phyloP scores from a whole-genome alignment of 1,140 invertebrate genomes.

The Polypedilum pembai region DNA sequence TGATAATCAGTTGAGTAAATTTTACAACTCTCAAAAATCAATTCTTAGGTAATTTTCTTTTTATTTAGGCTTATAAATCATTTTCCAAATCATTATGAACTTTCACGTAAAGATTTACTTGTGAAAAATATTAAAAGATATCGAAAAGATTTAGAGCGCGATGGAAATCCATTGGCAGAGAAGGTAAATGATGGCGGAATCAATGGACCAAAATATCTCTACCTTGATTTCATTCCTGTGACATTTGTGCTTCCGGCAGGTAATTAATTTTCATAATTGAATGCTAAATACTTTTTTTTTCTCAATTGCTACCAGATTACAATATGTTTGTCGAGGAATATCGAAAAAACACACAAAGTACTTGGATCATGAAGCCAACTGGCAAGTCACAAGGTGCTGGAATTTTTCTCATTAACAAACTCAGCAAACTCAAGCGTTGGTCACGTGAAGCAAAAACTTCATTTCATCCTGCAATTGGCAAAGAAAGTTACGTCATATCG shows the following conservation, averaged over 20 bases:
- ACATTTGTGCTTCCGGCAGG: conserved; percentile 87
- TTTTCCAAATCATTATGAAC: conserved; percentile 90
- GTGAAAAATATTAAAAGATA: conserved; percentile 96
- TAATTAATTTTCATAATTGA: conserved; percentile 34
- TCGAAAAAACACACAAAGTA: conserved; percentile 79
- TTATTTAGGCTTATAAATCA: conserved; percentile 66
- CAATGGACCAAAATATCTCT: conserved; percentile 64
- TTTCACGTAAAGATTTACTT: conserved; percentile 87
- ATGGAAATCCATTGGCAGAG: conserved; percentile 79
- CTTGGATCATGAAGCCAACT: conserved; percentile 97
- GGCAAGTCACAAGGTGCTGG: conserved; percentile 83
- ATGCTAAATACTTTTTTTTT: conserved; percentile 24
- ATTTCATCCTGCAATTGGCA: conserved; percentile 70
- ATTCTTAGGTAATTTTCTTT: conserved; percentile 11
- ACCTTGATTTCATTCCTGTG: conserved; percentile 84
- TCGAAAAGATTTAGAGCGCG: conserved; percentile 81
- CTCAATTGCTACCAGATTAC: conserved; percentile 57
- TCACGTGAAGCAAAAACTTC: conserved; percentile 72
- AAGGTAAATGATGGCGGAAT: conserved; percentile 54
- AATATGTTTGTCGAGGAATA: conserved; percentile 96
- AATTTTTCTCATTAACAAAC: conserved; percentile 82
- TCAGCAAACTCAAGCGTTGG: conserved; percentile 83
- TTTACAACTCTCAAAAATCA: neutral
- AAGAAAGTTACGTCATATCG: conserved; percentile 87
- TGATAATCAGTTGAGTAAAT: conserved; percentile 72